These are phyloP conservation scores for Spatula versicolor DNA, from an alignment of 2,797 vertebrate genomes.

Conservation along the genomic window DNA sequence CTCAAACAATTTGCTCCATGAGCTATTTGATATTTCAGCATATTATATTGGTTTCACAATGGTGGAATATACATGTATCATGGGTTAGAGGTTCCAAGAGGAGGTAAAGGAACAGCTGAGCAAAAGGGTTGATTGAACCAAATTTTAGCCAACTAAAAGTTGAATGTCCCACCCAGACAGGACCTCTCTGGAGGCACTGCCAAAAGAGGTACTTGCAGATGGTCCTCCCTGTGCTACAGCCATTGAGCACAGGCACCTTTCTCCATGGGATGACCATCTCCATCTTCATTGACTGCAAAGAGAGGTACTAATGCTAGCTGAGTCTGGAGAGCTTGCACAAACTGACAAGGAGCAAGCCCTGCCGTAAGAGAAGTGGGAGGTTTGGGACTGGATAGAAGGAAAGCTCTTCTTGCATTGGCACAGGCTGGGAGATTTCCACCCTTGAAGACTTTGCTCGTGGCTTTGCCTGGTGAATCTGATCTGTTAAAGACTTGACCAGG, in stretches of 20 bases:
- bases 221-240: not conserved
- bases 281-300: not conserved
- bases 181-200: not conserved
- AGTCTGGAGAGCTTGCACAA: not conserved
- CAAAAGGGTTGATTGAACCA: not conserved
- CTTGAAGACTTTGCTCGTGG: not conserved
- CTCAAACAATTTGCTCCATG: not conserved
- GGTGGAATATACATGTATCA: not conserved
- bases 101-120: constrained; percentile 4
- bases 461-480: too few relatives aligned
- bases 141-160: not conserved
- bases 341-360: not conserved
- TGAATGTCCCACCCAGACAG: not conserved
- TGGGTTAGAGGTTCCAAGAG: not conserved
- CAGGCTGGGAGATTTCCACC: not conserved
- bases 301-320: not conserved
- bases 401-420: not conserved
- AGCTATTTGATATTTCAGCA: constrained; percentile 19
- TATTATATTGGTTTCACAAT: not conserved
- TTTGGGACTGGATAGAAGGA: not conserved
- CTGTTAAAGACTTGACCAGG: not conserved
- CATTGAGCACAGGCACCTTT: not conserved
- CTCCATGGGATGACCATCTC: not conserved
- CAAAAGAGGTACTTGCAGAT: not conserved
- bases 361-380: not conserved